Evolutionary conservation across 1,140 invertebrate species (phyloP).

Genomic region (Hylaeus anthracinus): DNA sequence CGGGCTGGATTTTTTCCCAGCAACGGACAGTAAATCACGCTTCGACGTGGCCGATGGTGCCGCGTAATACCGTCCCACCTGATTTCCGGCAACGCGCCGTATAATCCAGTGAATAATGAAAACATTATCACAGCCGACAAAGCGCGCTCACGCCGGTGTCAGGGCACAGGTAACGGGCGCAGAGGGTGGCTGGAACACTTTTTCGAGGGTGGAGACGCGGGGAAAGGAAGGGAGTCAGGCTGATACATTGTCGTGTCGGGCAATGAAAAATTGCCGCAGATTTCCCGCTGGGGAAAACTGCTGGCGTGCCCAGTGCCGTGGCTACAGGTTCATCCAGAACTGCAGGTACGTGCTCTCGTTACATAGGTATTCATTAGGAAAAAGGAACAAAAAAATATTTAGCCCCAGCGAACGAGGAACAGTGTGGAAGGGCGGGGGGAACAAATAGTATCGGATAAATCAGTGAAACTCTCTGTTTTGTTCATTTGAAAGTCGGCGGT

Average conservation of each 20-base stretch:
- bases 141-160: constrained; percentile 46
- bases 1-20: constrained; percentile 29
- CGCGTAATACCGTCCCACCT: constrained; percentile 59
- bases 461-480: constrained; percentile 39
- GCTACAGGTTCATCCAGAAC: not conserved
- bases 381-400: constrained; percentile 21
- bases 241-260: constrained; percentile 67
- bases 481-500: constrained; percentile 43
- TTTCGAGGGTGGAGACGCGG: constrained; percentile 32
- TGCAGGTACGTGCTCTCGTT: constrained; percentile 35
- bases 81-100: constrained; percentile 59
- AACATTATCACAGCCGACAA: constrained; percentile 63
- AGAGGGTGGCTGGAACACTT: constrained; percentile 38
- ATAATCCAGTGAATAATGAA: constrained; percentile 69
- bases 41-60: constrained; percentile 49
- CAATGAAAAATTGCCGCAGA: constrained; percentile 68
- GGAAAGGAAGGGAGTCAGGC: constrained; percentile 18
- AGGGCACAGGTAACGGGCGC: constrained; percentile 25
- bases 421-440: constrained; percentile 6
- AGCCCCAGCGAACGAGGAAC: constrained; percentile 32
- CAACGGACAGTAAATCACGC: constrained; percentile 54
- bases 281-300: constrained; percentile 64
- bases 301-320: constrained; percentile 24
- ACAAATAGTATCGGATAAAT: constrained; percentile 63
- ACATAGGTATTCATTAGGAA: constrained; percentile 9